Conservation (phyloP, 1,140 invertebrate species). For the Ditylenchus dipsaci region DNA sequence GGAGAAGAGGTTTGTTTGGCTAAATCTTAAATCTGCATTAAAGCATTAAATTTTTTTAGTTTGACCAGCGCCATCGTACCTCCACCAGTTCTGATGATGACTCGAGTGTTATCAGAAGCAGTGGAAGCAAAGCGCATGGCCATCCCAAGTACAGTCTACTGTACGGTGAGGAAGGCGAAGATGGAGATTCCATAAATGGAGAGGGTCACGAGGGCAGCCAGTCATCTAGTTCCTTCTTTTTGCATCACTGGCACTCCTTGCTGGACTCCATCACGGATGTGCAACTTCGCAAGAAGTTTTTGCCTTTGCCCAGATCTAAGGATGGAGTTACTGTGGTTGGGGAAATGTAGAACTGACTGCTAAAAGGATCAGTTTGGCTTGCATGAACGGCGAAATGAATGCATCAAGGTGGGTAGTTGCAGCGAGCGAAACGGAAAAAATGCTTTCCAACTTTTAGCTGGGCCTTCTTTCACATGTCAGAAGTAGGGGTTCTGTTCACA, state of each 20-base stretch:
- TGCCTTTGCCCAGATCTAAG: constrained; percentile 38
- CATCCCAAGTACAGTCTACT: neutral
- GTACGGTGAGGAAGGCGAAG: neutral
- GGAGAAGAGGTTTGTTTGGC: constrained; percentile 2
- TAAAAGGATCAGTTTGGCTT: constrained; percentile 39
- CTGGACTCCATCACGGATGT: constrained; percentile 47
- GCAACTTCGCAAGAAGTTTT: constrained; percentile 35
- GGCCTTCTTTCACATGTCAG: constrained; percentile 50
- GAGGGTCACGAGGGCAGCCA: neutral
- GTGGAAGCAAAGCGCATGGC: neutral
- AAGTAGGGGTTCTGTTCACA: constrained; percentile 35
- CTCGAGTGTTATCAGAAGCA: neutral
- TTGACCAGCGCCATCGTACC: constrained; percentile 6
- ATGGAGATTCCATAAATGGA: neutral
- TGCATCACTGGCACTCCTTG: constrained; percentile 39
- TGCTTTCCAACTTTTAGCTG: constrained; percentile 25
- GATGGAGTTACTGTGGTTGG: constrained; percentile 50
- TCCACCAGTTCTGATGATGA: constrained; percentile 4
- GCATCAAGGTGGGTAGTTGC: constrained; percentile 26
- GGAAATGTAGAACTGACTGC: constrained; percentile 46
- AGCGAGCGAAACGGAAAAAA: too few species aligned
- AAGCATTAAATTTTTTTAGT: neutral
- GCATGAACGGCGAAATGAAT: constrained; percentile 56
- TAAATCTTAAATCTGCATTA: neutral
- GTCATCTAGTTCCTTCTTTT: neutral